A percentile compares a stretch with the other conserved stretches of the same genome.
phyloP scores from a whole-genome alignment of 2,888 invertebrate species.

The Elmis aenea region DNA sequence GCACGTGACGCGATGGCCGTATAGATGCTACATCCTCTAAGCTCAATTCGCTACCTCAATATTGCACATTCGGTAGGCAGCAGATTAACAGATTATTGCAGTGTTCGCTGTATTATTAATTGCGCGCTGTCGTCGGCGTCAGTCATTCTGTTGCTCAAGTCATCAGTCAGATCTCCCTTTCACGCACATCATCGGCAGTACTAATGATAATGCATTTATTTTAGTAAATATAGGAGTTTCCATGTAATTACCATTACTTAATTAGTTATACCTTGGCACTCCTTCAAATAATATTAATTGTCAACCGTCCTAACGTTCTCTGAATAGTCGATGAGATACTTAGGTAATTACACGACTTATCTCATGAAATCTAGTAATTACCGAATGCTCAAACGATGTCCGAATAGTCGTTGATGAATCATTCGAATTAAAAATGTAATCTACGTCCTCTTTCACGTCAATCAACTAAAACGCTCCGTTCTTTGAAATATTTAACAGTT shows the following conservation, averaged over 20 bases:
- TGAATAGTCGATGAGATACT: conserved; percentile 26
- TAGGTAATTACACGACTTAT: conserved; percentile 27
- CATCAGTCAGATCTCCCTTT: conserved; percentile 29
- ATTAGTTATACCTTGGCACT: conserved; percentile 23
- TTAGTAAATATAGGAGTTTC: conserved; percentile 9
- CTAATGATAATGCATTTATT: conserved; percentile 18
- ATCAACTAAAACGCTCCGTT: conserved; percentile 19
- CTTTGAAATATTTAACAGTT: conserved; percentile 12
- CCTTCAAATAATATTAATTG: conserved; percentile 27
- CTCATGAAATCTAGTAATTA: conserved; percentile 28
- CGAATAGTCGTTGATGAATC: conserved; percentile 20
- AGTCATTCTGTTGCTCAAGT: conserved; percentile 27
- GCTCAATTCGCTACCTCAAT: too few species aligned
- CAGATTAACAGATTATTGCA: conserved; percentile 26
- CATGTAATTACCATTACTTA: conserved; percentile 20
- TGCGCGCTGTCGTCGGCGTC: conserved; percentile 33
- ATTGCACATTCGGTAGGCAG: too few species aligned
- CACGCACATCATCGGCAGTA: conserved; percentile 12
- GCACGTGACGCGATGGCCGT: conserved; percentile 24
- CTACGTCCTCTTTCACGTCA: conserved; percentile 14
- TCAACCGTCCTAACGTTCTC: conserved; percentile 19
- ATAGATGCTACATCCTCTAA: too few species aligned
- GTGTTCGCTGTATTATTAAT: conserved; percentile 34
- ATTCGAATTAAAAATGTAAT: conserved; percentile 24
- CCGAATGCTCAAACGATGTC: conserved; percentile 14